Evolutionary conservation across 92 coral and sea anemone species (phyloP).

Genomic region (Galaxea fascicularis): DNA sequence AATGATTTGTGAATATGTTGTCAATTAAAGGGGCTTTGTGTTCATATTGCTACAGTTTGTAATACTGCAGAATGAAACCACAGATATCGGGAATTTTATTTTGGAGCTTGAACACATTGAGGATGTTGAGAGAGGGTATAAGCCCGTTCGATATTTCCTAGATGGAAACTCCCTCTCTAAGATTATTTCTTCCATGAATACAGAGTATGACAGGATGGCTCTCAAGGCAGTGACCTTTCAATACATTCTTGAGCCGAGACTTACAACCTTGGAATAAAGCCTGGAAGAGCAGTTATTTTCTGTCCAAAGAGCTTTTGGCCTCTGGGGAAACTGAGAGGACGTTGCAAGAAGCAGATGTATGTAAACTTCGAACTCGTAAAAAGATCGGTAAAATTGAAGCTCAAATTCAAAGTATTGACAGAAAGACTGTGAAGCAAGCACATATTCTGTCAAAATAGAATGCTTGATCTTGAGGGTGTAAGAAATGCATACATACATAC

Average conservation of each 20-base stretch:
- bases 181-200: constrained; percentile 45
- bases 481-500: no score
- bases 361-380: constrained; percentile 51
- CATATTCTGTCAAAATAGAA: constrained; percentile 27
- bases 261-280: constrained; percentile 32
- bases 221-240: constrained; percentile 65
- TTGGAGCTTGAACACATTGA: constrained; percentile 57
- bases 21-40: no score
- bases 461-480: constrained; percentile 46
- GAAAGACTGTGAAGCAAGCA: constrained; percentile 19
- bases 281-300: constrained; percentile 37
- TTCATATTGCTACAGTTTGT: constrained; percentile 5
- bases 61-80: constrained; percentile 60
- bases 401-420: constrained; percentile 45
- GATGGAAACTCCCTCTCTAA: constrained; percentile 37
- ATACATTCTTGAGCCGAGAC: constrained; percentile 54
- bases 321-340: constrained; percentile 39
- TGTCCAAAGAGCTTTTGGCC: constrained; percentile 40
- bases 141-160: constrained; percentile 17
- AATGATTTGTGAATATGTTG: background rate
- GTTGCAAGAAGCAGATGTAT: constrained; percentile 48
- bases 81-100: constrained; percentile 47
- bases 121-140: constrained; percentile 39
- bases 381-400: constrained; percentile 55
- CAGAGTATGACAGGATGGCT: constrained; percentile 61